Evolutionary conservation across 2,797 vertebrate species (phyloP).

Genomic region (Pseudocheirus occidentalis): DNA sequence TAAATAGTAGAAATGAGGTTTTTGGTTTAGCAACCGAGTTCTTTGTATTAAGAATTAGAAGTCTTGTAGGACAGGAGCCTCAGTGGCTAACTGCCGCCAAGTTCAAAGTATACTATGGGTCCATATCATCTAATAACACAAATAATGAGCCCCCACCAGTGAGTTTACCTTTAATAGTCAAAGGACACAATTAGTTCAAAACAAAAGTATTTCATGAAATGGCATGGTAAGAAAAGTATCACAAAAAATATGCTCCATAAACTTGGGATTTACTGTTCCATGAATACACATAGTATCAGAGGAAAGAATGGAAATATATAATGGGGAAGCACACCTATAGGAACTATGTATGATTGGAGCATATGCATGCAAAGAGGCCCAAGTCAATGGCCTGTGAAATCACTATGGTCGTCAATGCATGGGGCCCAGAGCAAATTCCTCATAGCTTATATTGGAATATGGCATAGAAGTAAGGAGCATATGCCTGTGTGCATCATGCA

Average conservation of each 20-base stretch:
- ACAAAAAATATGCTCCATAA: neutral
- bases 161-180: neutral
- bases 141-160: neutral
- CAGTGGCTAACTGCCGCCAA: neutral
- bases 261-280: neutral
- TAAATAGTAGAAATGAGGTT: neutral
- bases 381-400: neutral
- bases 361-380: neutral
- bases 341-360: neutral
- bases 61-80: neutral
- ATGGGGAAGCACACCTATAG: neutral
- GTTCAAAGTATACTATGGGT: neutral
- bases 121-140: neutral
- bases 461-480: neutral
- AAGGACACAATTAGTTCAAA: neutral
- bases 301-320: neutral
- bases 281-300: neutral
- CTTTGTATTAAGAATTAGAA: neutral
- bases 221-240: neutral
- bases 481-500: no score
- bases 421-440: neutral
- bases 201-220: neutral
- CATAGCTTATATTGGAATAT: neutral
- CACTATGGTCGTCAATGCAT: neutral
- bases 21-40: neutral